Base-by-base conservation (phyloP, 2,113 vertebrate genomes). In the Ptilonorhynchus violaceus region DNA sequence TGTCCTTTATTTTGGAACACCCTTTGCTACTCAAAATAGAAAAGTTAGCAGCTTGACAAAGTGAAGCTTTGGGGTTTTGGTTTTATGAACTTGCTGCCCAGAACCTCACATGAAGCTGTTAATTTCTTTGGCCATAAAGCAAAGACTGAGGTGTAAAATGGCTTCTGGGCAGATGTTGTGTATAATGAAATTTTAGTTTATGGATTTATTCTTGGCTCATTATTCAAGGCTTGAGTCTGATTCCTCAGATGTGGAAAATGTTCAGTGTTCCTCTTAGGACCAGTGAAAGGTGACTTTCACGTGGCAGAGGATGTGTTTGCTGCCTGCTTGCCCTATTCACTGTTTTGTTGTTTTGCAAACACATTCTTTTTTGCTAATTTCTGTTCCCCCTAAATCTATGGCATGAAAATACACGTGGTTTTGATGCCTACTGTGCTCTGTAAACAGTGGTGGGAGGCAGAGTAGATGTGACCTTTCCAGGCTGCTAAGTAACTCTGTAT, bases 401-500 rank as follows among this genome's bases (percentile, higher is more conserved):
- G 59, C 56, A 81, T 49, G 63, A 64, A 89, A 93, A 77, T 78
- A 69, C 55, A 33, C 33, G 30, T 92, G 72, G 68, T 88, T 95
- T 86, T 88, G 70, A 50, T 93, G 72, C 82, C 50, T 46, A 7
- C 68, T 63, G 72, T 74, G 85, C 69, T 96, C 68, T 81, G 50
- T 84, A 91, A 93, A 81, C 83, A 86, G 52, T 33, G 22, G 62
- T 89, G 64, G 68, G 92, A 94, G 58, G 88, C 83, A 93, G 56
- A 92, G 75, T 84, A 70, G 75, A 83, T 52, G 80, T 93, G 92
- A 96, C 96, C 95, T 96, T 97, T 97, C 82, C 93, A 84, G 76
- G 52, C 85, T 96, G 90, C 90, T 94, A 72, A 91, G 79, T 88
- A 94, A 86, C 93, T 88, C 88, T 25, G 10, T 80, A 7, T 75